phyloP scores from a whole-genome alignment of 2,888 invertebrate genomes.

The Dynastes grantii region DNA sequence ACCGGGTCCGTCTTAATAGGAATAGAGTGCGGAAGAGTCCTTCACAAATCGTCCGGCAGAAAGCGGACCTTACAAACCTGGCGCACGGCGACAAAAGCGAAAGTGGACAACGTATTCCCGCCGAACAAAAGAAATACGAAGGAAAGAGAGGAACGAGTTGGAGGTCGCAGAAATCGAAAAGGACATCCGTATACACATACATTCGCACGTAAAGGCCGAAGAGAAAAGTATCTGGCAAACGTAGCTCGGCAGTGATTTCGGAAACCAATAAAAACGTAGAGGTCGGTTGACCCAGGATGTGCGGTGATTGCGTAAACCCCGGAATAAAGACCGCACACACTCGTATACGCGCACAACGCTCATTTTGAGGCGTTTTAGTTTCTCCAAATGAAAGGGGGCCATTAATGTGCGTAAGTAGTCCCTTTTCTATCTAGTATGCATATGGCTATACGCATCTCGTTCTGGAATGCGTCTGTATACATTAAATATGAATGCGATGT shows the following conservation, averaged over 20 bases:
- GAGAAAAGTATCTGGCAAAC: slow-evolving; percentile 32
- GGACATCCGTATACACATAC: slow-evolving; percentile 2
- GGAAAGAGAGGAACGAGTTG: background rate
- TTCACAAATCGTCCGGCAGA: slow-evolving; percentile 13
- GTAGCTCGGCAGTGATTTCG: slow-evolving; percentile 29
- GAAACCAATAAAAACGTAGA: slow-evolving; percentile 40
- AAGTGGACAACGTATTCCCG: slow-evolving; percentile 9
- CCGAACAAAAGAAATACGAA: background rate
- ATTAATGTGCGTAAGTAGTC: slow-evolving; percentile 23
- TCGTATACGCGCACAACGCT: background rate
- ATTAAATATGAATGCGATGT: background rate
- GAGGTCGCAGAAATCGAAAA: slow-evolving; percentile 19
- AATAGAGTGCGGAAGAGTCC: slow-evolving; percentile 35
- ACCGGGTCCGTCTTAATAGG: slow-evolving; percentile 32
- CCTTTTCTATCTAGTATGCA: slow-evolving; percentile 14
- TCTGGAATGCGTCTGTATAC: background rate
- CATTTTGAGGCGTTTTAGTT: slow-evolving; percentile 20
- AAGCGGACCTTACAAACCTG: slow-evolving; percentile 11
- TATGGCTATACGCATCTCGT: background rate
- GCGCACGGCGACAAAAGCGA: slow-evolving; percentile 5
- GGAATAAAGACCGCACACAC: slow-evolving; percentile 24
- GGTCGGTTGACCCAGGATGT: slow-evolving; percentile 34
- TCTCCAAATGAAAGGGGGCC: slow-evolving; percentile 32
- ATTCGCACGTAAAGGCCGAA: background rate
- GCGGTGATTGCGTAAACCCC: slow-evolving; percentile 38